Conservation (phyloP, 2,888 invertebrate species). For the Synanthedon tipuliformis region DNA sequence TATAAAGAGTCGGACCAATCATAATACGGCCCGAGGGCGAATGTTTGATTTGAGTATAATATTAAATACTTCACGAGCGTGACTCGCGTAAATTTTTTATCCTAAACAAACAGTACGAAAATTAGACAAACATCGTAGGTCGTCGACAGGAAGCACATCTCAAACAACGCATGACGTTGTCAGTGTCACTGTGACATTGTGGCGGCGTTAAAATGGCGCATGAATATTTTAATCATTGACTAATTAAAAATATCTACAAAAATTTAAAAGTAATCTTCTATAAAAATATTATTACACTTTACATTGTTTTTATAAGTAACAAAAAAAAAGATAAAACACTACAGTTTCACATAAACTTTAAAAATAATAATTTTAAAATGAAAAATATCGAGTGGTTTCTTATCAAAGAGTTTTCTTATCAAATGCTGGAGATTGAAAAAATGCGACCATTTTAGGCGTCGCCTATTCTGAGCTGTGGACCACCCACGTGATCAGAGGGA, state of each 20-base stretch:
- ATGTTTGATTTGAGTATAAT: conserved; percentile 1
- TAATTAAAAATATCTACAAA: too few relatives aligned
- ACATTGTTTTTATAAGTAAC: too few relatives aligned
- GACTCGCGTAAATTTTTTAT: conserved; percentile 43
- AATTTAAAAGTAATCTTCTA: too few relatives aligned
- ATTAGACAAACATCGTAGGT: conserved; percentile 44
- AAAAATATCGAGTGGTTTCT: too few relatives aligned
- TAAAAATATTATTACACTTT: too few relatives aligned
- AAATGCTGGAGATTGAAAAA: too few relatives aligned
- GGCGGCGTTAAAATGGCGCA: not conserved
- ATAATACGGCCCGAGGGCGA: not conserved
- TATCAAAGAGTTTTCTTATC: too few relatives aligned
- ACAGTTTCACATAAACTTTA: too few relatives aligned
- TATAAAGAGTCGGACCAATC: not conserved
- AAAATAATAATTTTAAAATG: too few relatives aligned
- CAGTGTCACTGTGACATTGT: not conserved
- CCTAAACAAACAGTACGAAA: conserved; percentile 40
- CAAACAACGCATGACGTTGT: conserved; percentile 26
- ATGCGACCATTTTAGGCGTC: conserved; percentile 25
- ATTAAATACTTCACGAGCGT: conserved; percentile 16
- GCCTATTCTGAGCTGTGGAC: conserved; percentile 50
- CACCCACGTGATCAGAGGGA: conserved; percentile 28
- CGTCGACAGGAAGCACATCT: conserved; percentile 29
- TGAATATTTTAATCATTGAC: not conserved
- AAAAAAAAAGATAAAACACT: too few relatives aligned